phyloP scores from a whole-genome alignment of 2,113 vertebrate genomes.

The Oreochromis tanganicae region DNA sequence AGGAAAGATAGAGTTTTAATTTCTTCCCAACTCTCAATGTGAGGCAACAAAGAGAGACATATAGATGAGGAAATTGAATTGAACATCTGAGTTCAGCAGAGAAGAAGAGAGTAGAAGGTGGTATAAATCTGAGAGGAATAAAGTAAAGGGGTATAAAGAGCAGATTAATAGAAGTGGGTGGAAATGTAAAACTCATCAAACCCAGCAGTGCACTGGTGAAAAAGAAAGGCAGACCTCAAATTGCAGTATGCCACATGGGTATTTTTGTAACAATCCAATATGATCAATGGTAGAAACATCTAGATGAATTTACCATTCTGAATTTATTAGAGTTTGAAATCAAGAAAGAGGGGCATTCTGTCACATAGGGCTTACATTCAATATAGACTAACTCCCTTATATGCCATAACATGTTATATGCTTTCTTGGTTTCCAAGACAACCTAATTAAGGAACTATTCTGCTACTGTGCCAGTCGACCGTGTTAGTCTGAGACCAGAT shows the following conservation, averaged over 20 bases:
- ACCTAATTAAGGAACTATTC: neutral
- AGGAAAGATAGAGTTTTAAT: neutral
- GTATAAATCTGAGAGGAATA: conserved; percentile 1
- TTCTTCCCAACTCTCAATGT: neutral
- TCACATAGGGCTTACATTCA: neutral
- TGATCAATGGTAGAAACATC: neutral
- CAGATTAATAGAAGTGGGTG: neutral
- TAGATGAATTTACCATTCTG: neutral
- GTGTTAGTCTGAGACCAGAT: neutral
- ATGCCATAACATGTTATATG: neutral
- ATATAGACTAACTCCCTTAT: neutral
- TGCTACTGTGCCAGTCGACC: neutral
- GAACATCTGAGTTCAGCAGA: conserved; percentile 17
- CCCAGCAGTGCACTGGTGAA: neutral
- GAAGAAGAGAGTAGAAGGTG: neutral
- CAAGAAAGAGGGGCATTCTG: neutral
- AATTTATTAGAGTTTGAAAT: neutral
- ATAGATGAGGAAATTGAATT: conserved; percentile 29
- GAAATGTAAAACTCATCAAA: conserved; percentile 27
- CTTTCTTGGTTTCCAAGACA: neutral
- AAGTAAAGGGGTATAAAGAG: neutral
- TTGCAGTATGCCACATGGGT: neutral
- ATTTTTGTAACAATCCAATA: neutral
- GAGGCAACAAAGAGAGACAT: conserved; percentile 5
- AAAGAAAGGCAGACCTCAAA: neutral